Evolutionary conservation across 1,140 invertebrate genomes (phyloP).

Genomic region (Dolichoris vasculosae): DNA sequence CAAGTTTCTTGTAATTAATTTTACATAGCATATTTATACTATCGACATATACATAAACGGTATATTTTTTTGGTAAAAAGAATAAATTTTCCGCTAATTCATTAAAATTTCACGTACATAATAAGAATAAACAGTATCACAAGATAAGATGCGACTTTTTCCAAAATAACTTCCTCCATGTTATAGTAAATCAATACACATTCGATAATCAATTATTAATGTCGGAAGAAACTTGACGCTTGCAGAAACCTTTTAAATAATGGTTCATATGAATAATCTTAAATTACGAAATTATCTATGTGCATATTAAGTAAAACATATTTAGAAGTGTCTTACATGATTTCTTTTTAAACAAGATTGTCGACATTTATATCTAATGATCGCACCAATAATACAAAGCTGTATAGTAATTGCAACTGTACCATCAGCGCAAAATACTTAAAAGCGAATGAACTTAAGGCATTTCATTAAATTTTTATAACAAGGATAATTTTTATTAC

Average conservation of each 20-base stretch:
- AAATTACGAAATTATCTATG: background rate
- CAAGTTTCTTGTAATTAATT: background rate
- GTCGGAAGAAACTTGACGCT: background rate
- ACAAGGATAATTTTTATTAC: constrained; percentile 27
- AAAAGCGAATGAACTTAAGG: constrained; percentile 5
- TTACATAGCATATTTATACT: background rate
- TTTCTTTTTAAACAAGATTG: constrained; percentile 32
- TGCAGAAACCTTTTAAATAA: constrained; percentile 14
- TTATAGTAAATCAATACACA: constrained; percentile 10
- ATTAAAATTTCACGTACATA: background rate
- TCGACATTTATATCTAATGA: background rate
- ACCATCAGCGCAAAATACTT: constrained; percentile 2
- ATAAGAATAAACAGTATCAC: background rate
- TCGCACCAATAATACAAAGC: background rate
- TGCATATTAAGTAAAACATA: background rate
- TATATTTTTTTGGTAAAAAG: background rate
- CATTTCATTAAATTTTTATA: background rate
- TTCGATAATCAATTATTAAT: background rate
- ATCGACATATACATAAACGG: background rate
- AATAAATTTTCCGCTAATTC: constrained; percentile 23
- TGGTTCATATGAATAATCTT: background rate
- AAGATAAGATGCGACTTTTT: constrained; percentile 28
- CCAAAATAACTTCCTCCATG: constrained; percentile 16
- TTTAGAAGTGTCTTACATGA: background rate
- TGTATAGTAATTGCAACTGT: background rate